These are phyloP conservation scores for Alsophila aescularia DNA, from an alignment of 2,888 invertebrate genomes.

Conservation along the genomic window DNA sequence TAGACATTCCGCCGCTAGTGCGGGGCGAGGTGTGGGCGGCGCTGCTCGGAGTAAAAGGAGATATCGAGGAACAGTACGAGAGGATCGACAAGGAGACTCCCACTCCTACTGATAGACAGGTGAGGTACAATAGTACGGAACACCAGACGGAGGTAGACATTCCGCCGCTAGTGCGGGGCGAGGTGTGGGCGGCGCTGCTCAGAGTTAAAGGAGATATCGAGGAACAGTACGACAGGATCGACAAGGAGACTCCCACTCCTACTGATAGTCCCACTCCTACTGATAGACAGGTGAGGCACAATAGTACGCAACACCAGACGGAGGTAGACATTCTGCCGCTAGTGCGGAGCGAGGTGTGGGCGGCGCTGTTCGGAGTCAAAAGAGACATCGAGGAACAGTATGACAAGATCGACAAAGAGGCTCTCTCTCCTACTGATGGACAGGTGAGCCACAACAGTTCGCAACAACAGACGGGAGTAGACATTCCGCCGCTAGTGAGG, in stretches of 20 bases:
- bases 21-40: constrained; percentile 97
- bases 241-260: constrained; percentile 96
- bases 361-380: constrained; percentile 92
- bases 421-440: constrained; percentile 95
- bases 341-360: constrained; percentile 95
- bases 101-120: constrained; percentile 92
- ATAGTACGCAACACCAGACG: no score
- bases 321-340: constrained; percentile 96
- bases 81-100: constrained; percentile 97
- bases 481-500: constrained; percentile 96
- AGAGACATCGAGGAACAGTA: constrained; percentile 91
- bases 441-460: constrained; percentile 31
- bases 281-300: constrained; percentile 85
- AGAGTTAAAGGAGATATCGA: constrained; percentile 92
- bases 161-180: constrained; percentile 94
- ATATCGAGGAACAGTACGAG: constrained; percentile 90
- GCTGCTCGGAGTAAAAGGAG: constrained; percentile 92
- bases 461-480: no score
- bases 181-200: constrained; percentile 96
- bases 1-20: constrained; percentile 96
- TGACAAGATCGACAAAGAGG: constrained; percentile 95
- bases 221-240: constrained; percentile 91
- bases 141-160: constrained; percentile 95
- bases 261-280: constrained; percentile 79
- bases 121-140: no score